These are phyloP conservation scores for Lasiommata megera DNA, from an alignment of 2,888 invertebrate species.

Conservation along the genomic window DNA sequence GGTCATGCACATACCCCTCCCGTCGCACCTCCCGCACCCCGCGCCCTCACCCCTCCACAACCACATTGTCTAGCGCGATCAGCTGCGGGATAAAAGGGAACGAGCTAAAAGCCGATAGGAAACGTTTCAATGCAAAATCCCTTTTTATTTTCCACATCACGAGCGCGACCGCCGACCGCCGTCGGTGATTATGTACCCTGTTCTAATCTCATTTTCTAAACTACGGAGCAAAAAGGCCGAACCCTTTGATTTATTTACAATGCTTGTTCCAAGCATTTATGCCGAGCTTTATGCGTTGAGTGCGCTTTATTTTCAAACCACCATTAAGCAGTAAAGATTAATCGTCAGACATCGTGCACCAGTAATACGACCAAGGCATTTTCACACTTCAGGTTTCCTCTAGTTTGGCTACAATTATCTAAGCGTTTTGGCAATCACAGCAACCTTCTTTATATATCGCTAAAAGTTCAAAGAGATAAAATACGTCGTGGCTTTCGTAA, in stretches of 20 bases:
- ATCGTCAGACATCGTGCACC: conserved; percentile 33
- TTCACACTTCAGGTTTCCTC: conserved; percentile 40
- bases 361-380: conserved; percentile 21
- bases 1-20: conserved; percentile 74
- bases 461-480: too few relatives aligned
- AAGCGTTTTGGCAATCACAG: conserved; percentile 26
- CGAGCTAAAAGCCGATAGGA: conserved; percentile 64
- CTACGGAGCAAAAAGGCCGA: conserved; percentile 54
- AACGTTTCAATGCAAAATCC: conserved; percentile 70
- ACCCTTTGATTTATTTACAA: conserved; percentile 63
- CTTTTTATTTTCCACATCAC: conserved; percentile 64
- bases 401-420: conserved; percentile 36
- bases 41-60: conserved; percentile 30
- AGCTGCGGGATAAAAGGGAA: conserved; percentile 73
- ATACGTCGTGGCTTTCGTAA: neutral
- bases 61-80: conserved; percentile 77
- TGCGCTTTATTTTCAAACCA: conserved; percentile 34
- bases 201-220: conserved; percentile 71
- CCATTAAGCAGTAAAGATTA: conserved; percentile 39
- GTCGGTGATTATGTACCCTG: conserved; percentile 58
- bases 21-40: conserved; percentile 31
- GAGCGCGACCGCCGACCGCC: conserved; percentile 45
- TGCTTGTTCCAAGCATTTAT: conserved; percentile 58
- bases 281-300: conserved; percentile 47
- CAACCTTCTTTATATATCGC: too few relatives aligned